Conservation (phyloP, 2,113 vertebrate genomes). For the Noturus placidus region DNA sequence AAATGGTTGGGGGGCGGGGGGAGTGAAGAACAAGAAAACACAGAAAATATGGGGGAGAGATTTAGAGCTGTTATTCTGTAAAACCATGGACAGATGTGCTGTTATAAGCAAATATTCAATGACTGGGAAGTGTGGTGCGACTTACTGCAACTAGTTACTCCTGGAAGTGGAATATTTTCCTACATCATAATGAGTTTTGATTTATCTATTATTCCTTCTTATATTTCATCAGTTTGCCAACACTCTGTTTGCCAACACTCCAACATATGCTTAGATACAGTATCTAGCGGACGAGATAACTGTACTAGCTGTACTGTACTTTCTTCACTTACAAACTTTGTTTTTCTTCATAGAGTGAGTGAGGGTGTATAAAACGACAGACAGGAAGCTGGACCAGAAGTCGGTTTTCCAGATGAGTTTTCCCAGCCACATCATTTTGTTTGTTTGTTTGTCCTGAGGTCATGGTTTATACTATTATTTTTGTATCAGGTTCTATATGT, state of each 20-base stretch:
- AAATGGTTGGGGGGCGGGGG: not conserved
- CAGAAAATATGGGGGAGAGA: too few relatives aligned
- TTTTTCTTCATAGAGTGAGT: too few relatives aligned
- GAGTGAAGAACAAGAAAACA: too few relatives aligned
- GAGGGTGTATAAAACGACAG: too few relatives aligned
- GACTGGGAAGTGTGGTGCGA: not conserved
- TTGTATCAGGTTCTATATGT: not conserved
- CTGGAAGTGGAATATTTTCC: not conserved
- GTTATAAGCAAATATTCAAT: not conserved
- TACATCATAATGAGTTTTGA: not conserved
- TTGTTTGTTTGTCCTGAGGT: not conserved
- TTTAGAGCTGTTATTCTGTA: too few relatives aligned
- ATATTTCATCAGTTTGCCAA: not conserved
- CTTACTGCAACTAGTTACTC: not conserved
- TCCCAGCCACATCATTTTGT: not conserved
- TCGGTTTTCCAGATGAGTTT: not conserved
- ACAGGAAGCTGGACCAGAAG: not conserved
- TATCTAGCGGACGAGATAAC: too few relatives aligned
- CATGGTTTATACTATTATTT: not conserved
- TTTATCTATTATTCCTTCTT: not conserved
- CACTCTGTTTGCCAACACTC: too few relatives aligned
- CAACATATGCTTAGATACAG: too few relatives aligned
- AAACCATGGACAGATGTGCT: not conserved
- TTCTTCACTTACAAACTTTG: too few relatives aligned
- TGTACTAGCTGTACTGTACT: too few relatives aligned